Evolutionary conservation across 2,113 vertebrate genomes (phyloP).

Genomic region (cat (Felis catus)): DNA sequence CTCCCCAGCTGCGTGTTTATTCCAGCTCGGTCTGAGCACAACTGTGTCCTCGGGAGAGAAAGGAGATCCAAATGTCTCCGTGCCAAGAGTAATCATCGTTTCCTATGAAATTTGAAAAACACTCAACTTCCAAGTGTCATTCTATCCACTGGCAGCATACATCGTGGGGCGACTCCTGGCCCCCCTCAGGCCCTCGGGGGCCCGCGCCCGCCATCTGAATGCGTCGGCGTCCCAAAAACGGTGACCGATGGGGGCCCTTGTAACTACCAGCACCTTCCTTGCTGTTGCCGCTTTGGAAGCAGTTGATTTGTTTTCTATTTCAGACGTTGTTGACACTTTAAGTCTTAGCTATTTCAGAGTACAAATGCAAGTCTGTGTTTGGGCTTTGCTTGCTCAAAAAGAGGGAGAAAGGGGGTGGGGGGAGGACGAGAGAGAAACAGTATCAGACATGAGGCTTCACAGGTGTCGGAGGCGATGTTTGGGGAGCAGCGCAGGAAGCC

Average conservation of each 20-base stretch:
- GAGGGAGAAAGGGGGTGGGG: no score
- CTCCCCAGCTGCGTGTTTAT: not conserved
- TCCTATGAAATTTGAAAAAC: not conserved
- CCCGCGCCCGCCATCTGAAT: rapidly evolving
- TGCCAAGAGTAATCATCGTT: not conserved
- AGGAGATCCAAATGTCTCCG: not conserved
- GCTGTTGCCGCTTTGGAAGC: not conserved
- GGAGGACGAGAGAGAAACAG: rapidly evolving
- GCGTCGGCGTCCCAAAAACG: rapidly evolving
- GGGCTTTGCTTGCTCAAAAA: not conserved
- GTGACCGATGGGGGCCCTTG: rapidly evolving
- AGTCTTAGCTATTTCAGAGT: not conserved
- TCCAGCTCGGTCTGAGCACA: not conserved
- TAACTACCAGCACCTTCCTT: not conserved
- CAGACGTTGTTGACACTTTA: not conserved
- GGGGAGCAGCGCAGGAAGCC: not conserved
- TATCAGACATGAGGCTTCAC: not conserved
- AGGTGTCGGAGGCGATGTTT: not conserved
- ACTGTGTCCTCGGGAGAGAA: not conserved
- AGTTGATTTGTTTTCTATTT: not conserved
- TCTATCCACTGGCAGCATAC: rapidly evolving
- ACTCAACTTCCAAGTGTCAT: not conserved
- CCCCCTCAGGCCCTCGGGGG: rapidly evolving
- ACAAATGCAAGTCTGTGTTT: not conserved
- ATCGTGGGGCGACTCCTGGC: rapidly evolving